Evolutionary conservation across 1,140 invertebrate genomes (phyloP), one percentile per base, ranked within the genome.

Genomic region (Drosophila sp.): DNA sequence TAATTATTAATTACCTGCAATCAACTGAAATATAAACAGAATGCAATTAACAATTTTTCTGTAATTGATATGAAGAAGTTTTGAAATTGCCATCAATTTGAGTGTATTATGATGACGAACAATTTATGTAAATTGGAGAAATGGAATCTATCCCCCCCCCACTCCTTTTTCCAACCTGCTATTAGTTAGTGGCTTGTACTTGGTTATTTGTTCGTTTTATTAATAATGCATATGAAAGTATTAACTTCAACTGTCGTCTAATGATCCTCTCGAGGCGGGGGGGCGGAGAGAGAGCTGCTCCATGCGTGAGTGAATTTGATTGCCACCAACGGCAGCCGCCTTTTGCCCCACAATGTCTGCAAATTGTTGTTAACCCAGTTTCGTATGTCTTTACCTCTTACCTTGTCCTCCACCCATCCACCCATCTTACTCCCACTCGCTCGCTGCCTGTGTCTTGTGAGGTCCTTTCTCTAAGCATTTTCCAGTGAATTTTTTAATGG

Each of bases 291-390:
- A 38, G 35, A 38, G 35, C 44, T 50, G 44, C 8, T 50, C 23
- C 25, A 25, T 61, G 56, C 33, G 60, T 38, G 50, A 44, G 38
- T 70, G 61, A 66, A 74, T 66, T 72, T 73, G 70, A 73, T 76
- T 73, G 74, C 65, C 74, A 73, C 65, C 69, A 47, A 38, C 44
- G 54, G 41, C 40, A 29, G 64, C 50, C 58, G 17, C 17, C 17
- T 17, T 17, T 66, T 62, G 25, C 8, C 8, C 44, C 44, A 50
- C 44, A 50, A 50, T 50, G 62, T 69, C 60, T 63, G 60, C 35
- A 27, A 44, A 60, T 64, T 58, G 63, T 60, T 66, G 60, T 62
- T 60, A 47, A 38, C 66, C 33, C 47, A 41, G 56, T 35, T 47
- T 54, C 67, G 38, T 64, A 50, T 50, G 44, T 50, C 44, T 50